A percentile compares a stretch with the other conserved stretches of the same genome.
Conservation (phyloP, 1,140 invertebrate species). For the Centruroides vittatus region DNA sequence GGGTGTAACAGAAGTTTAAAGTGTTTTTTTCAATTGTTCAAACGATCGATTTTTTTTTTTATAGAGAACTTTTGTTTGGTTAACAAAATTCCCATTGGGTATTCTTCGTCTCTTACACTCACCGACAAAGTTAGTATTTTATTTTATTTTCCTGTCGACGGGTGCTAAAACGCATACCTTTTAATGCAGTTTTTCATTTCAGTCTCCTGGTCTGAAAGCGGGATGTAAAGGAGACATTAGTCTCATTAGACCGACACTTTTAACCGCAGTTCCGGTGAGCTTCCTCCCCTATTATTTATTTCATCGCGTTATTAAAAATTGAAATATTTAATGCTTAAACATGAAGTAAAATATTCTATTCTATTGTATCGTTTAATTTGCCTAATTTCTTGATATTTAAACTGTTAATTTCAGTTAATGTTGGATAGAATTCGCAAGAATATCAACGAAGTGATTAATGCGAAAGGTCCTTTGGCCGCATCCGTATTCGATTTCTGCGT, state of each 20-base stretch:
- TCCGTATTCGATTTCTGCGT: slow-evolving; percentile 29
- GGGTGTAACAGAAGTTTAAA: no score
- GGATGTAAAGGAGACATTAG: slow-evolving; percentile 70
- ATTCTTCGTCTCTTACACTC: slow-evolving; percentile 31
- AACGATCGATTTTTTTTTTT: no score
- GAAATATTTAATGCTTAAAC: not conserved
- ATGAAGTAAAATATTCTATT: no score
- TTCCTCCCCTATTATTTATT: not conserved
- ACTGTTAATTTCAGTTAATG: slow-evolving; percentile 27
- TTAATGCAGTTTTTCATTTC: not conserved
- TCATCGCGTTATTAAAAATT: not conserved
- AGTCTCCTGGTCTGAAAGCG: slow-evolving; percentile 83
- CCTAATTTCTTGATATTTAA: no score
- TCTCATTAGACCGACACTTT: slow-evolving; percentile 76
- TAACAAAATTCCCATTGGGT: slow-evolving; percentile 12
- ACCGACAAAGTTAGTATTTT: slow-evolving; percentile 21
- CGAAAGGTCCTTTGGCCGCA: slow-evolving; percentile 20
- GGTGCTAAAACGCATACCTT: not conserved
- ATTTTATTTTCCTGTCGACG: not conserved
- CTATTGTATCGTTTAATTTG: no score
- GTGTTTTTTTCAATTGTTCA: no score
- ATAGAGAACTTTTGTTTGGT: not conserved
- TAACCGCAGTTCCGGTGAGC: slow-evolving; percentile 82
- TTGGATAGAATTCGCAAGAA: slow-evolving; percentile 30
- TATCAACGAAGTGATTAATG: slow-evolving; percentile 25